Conservation (phyloP, 92 coral and sea anemone genomes). For the Palythoa caribaeorum region DNA sequence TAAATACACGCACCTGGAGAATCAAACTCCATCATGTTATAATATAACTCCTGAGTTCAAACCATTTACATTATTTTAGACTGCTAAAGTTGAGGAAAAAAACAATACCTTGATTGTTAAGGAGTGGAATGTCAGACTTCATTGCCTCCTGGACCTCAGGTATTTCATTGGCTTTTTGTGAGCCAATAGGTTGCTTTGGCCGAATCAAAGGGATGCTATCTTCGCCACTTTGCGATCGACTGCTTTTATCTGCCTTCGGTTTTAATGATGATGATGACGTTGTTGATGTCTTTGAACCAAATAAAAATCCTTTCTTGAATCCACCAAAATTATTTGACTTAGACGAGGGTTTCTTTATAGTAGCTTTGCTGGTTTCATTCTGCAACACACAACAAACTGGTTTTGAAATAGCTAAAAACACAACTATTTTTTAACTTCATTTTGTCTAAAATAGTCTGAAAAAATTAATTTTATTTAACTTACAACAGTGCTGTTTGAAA, state of each 20-base stretch:
- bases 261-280: conserved; percentile 6
- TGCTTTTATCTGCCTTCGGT: background rate
- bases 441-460: too few relatives aligned
- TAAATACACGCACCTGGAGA: too few relatives aligned
- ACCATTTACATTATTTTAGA: too few relatives aligned
- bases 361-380: conserved; percentile 7
- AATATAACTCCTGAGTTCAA: too few relatives aligned
- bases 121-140: conserved; percentile 69
- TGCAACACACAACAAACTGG: background rate
- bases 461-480: too few relatives aligned
- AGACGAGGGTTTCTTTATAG: conserved; percentile 22
- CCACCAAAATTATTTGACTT: conserved; percentile 79
- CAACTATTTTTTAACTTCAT: background rate
- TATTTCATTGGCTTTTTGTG: conserved; percentile 54
- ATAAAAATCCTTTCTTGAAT: conserved; percentile 86
- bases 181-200: conserved; percentile 58
- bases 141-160: conserved; percentile 91
- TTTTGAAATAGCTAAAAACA: background rate
- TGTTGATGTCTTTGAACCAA: conserved; percentile 42
- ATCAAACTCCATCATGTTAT: too few relatives aligned
- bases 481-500: too few relatives aligned
- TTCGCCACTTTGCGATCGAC: conserved; percentile 11
- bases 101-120: conserved; percentile 70
- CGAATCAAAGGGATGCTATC: conserved; percentile 67
- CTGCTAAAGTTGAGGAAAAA: too few relatives aligned